phyloP scores from a whole-genome alignment of 1,140 invertebrate species.

The Lamellibrachia luymesi region DNA sequence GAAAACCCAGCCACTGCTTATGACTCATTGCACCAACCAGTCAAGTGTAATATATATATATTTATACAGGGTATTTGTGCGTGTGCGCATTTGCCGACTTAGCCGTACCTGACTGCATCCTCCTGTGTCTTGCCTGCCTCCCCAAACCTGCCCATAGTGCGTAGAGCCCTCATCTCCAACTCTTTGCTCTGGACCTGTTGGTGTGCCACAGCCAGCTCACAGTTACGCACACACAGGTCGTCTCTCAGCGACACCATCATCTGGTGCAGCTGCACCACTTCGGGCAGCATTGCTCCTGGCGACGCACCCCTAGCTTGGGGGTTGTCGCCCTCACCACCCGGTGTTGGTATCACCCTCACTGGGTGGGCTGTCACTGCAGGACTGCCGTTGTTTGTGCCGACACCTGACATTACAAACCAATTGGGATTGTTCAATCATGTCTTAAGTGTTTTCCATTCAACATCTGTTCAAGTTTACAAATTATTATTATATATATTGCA shows the following conservation, averaged over 20 bases:
- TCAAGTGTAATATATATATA: too few species aligned
- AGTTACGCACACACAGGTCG: not conserved
- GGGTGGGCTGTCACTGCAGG: not conserved
- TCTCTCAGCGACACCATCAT: not conserved
- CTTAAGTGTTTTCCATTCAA: too few species aligned
- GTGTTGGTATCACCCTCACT: not conserved
- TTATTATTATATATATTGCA: too few species aligned
- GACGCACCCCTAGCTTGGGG: not conserved
- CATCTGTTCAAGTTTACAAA: too few species aligned
- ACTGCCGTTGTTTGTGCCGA: not conserved
- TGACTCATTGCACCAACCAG: too few species aligned
- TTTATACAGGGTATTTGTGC: not conserved
- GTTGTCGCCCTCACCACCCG: not conserved
- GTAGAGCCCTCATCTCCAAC: slow-evolving; percentile 7
- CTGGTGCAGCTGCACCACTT: not conserved
- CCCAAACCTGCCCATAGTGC: not conserved
- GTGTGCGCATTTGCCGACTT: not conserved
- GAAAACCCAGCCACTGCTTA: too few species aligned
- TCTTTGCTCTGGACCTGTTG: not conserved
- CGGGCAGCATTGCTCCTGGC: not conserved
- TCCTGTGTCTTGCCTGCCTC: not conserved
- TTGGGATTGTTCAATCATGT: too few species aligned
- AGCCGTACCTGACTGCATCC: not conserved
- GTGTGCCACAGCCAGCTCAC: not conserved
- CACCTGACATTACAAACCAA: not conserved